Percentiles rank a stretch among this genome's conserved stretches.
Evolutionary conservation across 2,888 invertebrate genomes (phyloP).

Genomic region (Eudemis profundana): DNA sequence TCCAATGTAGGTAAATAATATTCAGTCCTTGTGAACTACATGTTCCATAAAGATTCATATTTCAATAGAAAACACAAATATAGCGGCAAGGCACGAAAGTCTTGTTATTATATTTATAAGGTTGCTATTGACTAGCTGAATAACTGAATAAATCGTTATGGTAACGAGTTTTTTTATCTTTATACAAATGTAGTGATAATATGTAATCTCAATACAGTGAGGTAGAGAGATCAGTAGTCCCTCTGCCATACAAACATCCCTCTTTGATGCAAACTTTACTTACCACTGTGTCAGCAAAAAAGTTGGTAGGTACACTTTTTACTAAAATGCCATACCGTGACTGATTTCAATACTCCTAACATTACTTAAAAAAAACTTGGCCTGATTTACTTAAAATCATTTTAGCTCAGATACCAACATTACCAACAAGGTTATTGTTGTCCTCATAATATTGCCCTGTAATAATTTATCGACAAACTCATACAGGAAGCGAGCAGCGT

Average conservation of each 20-base stretch:
- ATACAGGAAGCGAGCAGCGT: slow-evolving; percentile 19
- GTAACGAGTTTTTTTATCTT: not conserved
- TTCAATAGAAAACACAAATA: slow-evolving; percentile 22
- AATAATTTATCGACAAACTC: slow-evolving; percentile 14
- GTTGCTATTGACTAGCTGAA: slow-evolving; percentile 20
- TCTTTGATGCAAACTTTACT: too few species aligned
- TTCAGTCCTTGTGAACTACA: slow-evolving; percentile 22
- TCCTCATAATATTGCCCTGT: not conserved
- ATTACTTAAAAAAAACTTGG: too few species aligned
- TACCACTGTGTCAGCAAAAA: too few species aligned
- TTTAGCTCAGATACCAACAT: too few species aligned
- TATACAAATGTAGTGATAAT: too few species aligned
- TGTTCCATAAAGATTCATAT: slow-evolving; percentile 10
- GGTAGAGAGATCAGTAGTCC: too few species aligned
- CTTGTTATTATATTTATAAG: slow-evolving; percentile 7
- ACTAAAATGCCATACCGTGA: too few species aligned
- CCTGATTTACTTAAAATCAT: too few species aligned
- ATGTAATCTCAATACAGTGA: too few species aligned
- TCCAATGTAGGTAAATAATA: slow-evolving; percentile 11
- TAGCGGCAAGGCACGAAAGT: not conserved
- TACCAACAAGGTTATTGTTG: not conserved
- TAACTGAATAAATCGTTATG: slow-evolving; percentile 3
- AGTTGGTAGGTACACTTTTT: too few species aligned
- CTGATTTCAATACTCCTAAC: too few species aligned
- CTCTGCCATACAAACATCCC: too few species aligned